A percentile compares a stretch with the other conserved stretches of the same genome.
Conservation (phyloP, 2,113 vertebrate species). For the Monopterus albus region DNA sequence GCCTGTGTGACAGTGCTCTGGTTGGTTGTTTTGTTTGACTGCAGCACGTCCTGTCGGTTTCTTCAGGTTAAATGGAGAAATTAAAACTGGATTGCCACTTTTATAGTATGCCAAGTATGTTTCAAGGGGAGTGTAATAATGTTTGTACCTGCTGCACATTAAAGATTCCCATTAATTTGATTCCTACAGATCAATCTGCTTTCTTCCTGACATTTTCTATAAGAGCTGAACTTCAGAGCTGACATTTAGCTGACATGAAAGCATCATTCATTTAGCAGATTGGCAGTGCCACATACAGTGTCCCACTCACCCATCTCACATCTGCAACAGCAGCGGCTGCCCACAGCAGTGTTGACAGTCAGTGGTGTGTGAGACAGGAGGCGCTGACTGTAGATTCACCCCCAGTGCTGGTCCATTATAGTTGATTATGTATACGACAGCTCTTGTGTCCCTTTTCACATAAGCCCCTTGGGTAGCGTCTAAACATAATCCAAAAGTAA, state of each 20-base stretch:
- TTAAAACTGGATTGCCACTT: neutral
- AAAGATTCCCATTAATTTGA: slow-evolving; percentile 3
- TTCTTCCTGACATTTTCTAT: slow-evolving; percentile 38
- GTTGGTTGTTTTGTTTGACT: too few species aligned
- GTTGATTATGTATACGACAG: slow-evolving; percentile 36
- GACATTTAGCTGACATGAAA: slow-evolving; percentile 47
- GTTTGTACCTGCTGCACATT: slow-evolving; percentile 3
- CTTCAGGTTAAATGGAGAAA: neutral
- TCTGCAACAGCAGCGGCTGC: slow-evolving; percentile 3
- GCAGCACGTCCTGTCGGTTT: neutral
- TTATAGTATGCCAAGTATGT: too few species aligned
- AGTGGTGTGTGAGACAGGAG: slow-evolving; percentile 49
- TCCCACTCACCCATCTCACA: slow-evolving; percentile 16
- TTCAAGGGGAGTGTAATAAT: neutral
- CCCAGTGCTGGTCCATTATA: slow-evolving; percentile 32
- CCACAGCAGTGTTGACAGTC: slow-evolving; percentile 26
- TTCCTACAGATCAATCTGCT: slow-evolving; percentile 11
- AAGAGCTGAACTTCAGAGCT: slow-evolving; percentile 36
- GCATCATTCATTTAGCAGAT: slow-evolving; percentile 36
- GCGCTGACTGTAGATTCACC: slow-evolving; percentile 38
- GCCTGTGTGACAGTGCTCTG: too few species aligned
- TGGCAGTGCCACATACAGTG: slow-evolving; percentile 1
- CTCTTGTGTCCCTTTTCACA: slow-evolving; percentile 38
- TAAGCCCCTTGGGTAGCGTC: neutral
- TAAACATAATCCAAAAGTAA: neutral